Conservation (phyloP, 2,797 vertebrate species). For the Serranus cabrilla region DNA sequence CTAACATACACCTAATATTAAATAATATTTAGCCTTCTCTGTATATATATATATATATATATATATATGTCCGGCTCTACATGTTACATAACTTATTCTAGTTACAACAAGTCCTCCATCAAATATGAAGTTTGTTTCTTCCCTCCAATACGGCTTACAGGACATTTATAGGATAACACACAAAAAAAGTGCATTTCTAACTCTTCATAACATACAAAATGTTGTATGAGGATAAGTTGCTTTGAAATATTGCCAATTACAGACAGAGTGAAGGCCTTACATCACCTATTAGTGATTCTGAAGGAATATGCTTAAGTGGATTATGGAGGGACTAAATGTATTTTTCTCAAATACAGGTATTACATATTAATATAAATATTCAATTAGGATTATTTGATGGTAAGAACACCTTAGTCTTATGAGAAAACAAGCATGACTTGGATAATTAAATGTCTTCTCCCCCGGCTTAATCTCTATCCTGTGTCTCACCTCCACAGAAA, state of each 20-base stretch:
- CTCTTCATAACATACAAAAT: no score
- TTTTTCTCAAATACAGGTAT: constrained; percentile 7
- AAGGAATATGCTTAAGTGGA: background rate
- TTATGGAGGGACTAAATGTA: background rate
- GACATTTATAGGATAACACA: no score
- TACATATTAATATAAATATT: constrained; percentile 10
- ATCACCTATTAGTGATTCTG: background rate
- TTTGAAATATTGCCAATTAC: background rate
- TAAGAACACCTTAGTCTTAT: constrained; percentile 3
- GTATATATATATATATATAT: no score
- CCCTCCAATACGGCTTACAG: no score
- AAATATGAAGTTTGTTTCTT: no score
- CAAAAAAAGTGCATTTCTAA: no score
- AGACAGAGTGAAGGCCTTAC: background rate
- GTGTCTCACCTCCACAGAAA: constrained; percentile 47
- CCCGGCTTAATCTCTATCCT: constrained; percentile 53
- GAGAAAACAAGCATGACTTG: constrained; percentile 40
- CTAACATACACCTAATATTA: no score
- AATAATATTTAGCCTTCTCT: no score
- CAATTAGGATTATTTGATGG: constrained; percentile 11
- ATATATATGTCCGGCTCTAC: no score
- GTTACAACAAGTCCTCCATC: no score
- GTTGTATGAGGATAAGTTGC: no score
- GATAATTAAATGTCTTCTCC: constrained; percentile 65
- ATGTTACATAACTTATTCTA: no score